phyloP scores from a whole-genome alignment of 2,888 invertebrate genomes.

The Tachina fera region DNA sequence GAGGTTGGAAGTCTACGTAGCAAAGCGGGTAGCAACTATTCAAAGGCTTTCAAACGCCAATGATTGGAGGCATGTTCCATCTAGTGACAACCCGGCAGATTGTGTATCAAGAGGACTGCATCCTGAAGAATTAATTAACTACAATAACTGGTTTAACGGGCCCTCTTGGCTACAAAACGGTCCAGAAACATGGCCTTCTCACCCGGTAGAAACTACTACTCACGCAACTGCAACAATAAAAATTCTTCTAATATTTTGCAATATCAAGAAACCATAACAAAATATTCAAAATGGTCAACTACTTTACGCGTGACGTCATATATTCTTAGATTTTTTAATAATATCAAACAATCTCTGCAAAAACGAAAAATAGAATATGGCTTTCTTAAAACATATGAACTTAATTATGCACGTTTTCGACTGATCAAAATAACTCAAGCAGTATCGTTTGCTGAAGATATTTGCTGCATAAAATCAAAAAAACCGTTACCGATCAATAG shows the following conservation, averaged over 20 bases:
- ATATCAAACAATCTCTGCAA: neutral
- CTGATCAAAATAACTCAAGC: slow-evolving; percentile 12
- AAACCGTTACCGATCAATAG: neutral
- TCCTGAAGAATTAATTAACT: slow-evolving; percentile 5
- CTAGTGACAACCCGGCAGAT: slow-evolving; percentile 9
- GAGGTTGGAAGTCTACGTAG: slow-evolving; percentile 4
- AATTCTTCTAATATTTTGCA: neutral
- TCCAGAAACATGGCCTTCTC: neutral
- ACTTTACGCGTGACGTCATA: slow-evolving; percentile 22
- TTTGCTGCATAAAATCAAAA: neutral
- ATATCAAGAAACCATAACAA: slow-evolving; percentile 27
- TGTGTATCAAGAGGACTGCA: slow-evolving; percentile 25
- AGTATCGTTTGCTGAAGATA: neutral
- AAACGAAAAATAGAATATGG: neutral
- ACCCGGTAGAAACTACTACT: neutral
- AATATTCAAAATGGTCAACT: slow-evolving; percentile 27
- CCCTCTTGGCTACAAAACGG: neutral
- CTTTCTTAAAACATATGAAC: slow-evolving; percentile 5
- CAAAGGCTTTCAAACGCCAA: slow-evolving; percentile 21
- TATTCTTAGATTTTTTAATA: slow-evolving; percentile 18
- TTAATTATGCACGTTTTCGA: neutral
- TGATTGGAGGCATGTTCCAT: slow-evolving; percentile 40
- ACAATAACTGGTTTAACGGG: too few species aligned
- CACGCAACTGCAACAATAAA: neutral
- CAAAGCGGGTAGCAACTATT: neutral